Evolutionary conservation across 2,888 invertebrate genomes (phyloP), one percentile per base, ranked within the genome.

Genomic region (Lysandra coridon): DNA sequence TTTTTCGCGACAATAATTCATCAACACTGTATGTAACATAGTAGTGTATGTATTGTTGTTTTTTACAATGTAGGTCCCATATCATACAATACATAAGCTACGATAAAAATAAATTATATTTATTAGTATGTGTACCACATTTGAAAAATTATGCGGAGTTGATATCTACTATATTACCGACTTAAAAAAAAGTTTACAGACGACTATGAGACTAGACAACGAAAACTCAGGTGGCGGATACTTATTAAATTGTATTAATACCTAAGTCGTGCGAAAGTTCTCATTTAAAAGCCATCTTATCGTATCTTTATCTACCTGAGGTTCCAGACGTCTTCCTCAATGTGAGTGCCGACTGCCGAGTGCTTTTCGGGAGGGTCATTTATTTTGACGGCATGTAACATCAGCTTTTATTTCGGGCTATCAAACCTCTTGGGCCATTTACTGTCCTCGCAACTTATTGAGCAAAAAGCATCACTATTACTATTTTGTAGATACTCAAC

Each of bases 371-470:
- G 69, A 33, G 69, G 7, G 33, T 14, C 33, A 37, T 69, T 69
- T 14, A 33, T 23, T 69, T 69, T 69, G 69, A 69, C 69, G 4
- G 14, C 33, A 23, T 64, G 64, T 64, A 69, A 33, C 33, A 37
- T 69, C 30, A 69, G 69, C 69, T 69, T 69, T 69, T 69, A 69
- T 69, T 69, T 69, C 33, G 69, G 14, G 69, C 33, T 30, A 69
- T 69, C 30, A 69, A 69, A 69, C 33, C 69, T 69, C 30, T 69
- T 14, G 37, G 17, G 69, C 33, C 33, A 37, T 69, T 69, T 69
- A 69, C 33, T 69, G 69, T 37, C 33, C 14, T 33, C 5, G 69
- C 37, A 33, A 17, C 33, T 69, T 69, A 30, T 69, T 23, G 23
- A 62, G 62, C 23, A 62, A 23, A 62, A 23, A 62, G 23, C 30